Conservation (phyloP, 1,140 invertebrate genomes). For the Solen grandis region DNA sequence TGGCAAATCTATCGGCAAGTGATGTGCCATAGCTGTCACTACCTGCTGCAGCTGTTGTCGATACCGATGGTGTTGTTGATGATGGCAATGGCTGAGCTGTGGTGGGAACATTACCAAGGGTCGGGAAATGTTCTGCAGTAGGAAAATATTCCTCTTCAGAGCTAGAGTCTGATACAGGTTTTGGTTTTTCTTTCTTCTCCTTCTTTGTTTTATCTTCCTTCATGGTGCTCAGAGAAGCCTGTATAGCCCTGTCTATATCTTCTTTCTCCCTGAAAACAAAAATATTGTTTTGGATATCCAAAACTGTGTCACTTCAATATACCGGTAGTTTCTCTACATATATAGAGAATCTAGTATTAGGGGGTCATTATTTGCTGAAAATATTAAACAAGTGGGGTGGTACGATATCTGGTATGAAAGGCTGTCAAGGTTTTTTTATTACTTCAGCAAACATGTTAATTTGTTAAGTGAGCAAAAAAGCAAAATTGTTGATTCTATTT, state of each 20-base stretch:
- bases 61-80: background rate
- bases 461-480: too few species aligned
- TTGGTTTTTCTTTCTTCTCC: constrained; percentile 39
- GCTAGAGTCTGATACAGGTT: constrained; percentile 35
- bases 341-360: too few species aligned
- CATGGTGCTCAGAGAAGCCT: constrained; percentile 67
- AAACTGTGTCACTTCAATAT: too few species aligned
- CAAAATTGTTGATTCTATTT: too few species aligned
- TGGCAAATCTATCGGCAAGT: constrained; percentile 64
- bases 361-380: too few species aligned
- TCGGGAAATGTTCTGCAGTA: constrained; percentile 59
- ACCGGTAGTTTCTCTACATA: too few species aligned
- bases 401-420: too few species aligned
- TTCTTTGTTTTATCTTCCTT: constrained; percentile 57
- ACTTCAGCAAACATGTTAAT: too few species aligned
- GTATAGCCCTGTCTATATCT: constrained; percentile 67
- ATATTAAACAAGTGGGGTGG: too few species aligned
- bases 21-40: constrained; percentile 40
- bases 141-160: constrained; percentile 52
- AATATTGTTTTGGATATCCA: too few species aligned
- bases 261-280: constrained; percentile 60
- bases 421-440: too few species aligned
- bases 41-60: background rate
- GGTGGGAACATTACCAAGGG: constrained; percentile 22
- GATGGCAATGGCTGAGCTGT: constrained; percentile 11